Evolutionary conservation across 2,113 vertebrate species (phyloP).

Genomic region (Callaeas wilsoni): DNA sequence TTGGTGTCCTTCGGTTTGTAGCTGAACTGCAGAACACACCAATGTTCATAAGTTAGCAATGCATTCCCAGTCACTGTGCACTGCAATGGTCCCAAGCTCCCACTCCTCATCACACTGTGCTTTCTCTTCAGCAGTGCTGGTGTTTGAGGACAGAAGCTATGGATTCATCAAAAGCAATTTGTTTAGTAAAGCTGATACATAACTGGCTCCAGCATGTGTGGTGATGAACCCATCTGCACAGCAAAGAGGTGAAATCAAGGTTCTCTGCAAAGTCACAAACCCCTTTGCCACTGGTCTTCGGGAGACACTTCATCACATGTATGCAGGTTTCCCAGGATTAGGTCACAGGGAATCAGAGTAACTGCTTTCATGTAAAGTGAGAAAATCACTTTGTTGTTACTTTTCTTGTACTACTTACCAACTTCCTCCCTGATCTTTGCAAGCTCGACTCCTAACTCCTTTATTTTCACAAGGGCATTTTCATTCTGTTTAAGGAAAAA

Average conservation of each 20-base stretch:
- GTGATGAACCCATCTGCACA: not conserved
- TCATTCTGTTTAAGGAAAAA: constrained; percentile 82
- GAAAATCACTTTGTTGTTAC: not conserved
- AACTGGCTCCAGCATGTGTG: not conserved
- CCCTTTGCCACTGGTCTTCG: not conserved
- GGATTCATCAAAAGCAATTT: not conserved
- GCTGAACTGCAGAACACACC: not conserved
- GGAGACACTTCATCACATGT: not conserved
- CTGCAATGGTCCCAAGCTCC: not conserved
- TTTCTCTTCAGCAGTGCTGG: not conserved
- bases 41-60: rapidly evolving
- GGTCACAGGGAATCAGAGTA: not conserved
- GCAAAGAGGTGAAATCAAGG: not conserved
- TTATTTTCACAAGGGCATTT: constrained; percentile 86
- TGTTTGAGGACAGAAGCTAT: not conserved
- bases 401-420: constrained; percentile 80
- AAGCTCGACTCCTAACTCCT: constrained; percentile 87
- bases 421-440: constrained; percentile 94
- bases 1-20: not conserved
- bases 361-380: not conserved
- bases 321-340: not conserved
- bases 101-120: not conserved
- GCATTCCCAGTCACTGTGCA: not conserved
- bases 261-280: not conserved
- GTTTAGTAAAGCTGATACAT: not conserved